A percentile compares a stretch with the other conserved stretches of the same genome.
These are phyloP conservation scores for Mormyrops boulengeri DNA, from an alignment of 2,797 vertebrate genomes.

Conservation along the genomic window DNA sequence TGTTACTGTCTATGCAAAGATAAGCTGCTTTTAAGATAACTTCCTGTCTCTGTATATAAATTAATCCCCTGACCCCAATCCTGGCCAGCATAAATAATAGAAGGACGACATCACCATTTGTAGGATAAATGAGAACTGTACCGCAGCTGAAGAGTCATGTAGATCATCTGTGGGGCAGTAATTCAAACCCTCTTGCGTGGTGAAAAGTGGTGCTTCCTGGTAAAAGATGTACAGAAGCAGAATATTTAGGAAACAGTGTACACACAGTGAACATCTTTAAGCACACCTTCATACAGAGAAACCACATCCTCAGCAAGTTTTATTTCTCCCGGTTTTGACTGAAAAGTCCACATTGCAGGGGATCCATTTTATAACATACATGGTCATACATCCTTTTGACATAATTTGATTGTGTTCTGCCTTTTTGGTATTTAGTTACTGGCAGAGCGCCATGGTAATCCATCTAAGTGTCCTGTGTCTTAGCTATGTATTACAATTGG, in stretches of 20 bases:
- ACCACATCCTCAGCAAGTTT: neutral
- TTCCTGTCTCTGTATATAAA: neutral
- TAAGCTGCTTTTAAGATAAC: constrained; percentile 4
- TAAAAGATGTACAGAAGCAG: neutral
- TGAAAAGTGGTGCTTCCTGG: neutral
- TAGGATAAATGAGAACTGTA: constrained; percentile 1
- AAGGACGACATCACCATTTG: neutral
- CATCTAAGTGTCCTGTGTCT: neutral
- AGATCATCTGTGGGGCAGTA: neutral
- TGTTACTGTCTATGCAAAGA: neutral
- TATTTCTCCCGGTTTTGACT: neutral
- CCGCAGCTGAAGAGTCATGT: neutral
- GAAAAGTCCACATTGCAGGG: neutral
- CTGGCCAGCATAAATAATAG: neutral
- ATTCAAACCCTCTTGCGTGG: neutral
- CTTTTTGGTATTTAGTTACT: neutral
- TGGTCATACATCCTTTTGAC: neutral
- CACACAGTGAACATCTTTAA: neutral
- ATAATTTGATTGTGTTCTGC: neutral
- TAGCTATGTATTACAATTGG: neutral
- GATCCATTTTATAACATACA: neutral
- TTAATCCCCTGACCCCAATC: neutral
- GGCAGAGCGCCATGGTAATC: neutral
- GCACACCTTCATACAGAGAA: neutral
- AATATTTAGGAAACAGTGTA: neutral